phyloP scores from a whole-genome alignment of 2,888 invertebrate genomes.

The Sminthurides aquaticus region DNA sequence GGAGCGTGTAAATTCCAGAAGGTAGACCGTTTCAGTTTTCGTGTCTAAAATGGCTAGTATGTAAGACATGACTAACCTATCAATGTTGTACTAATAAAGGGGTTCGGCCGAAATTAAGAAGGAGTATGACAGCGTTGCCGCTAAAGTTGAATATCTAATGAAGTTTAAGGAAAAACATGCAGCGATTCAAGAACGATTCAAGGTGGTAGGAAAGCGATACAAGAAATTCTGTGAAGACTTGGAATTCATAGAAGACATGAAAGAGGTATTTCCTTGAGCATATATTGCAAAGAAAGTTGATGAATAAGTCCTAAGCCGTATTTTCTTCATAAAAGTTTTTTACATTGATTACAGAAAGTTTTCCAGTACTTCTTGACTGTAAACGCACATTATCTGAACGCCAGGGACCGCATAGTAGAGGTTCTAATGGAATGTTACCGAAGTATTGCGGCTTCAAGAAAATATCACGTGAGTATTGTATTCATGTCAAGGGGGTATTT shows the following conservation, averaged over 20 bases:
- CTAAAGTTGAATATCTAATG: constrained; percentile 1
- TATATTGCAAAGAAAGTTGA: background rate
- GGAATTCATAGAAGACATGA: background rate
- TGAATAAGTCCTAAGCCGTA: background rate
- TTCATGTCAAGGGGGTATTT: background rate
- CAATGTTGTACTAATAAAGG: background rate
- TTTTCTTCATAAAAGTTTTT: background rate
- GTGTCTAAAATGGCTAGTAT: too few species aligned
- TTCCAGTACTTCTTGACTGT: constrained; percentile 6
- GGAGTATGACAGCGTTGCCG: constrained; percentile 4
- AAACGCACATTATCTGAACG: constrained; percentile 5
- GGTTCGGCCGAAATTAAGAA: constrained; percentile 7
- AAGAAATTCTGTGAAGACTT: constrained; percentile 2
- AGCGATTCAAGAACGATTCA: constrained; percentile 4
- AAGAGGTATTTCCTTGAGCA: background rate
- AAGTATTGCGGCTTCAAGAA: constrained; percentile 9
- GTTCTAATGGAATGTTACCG: constrained; percentile 16
- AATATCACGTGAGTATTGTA: constrained; percentile 18
- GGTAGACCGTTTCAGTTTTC: too few species aligned
- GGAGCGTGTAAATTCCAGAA: too few species aligned
- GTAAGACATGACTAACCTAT: too few species aligned
- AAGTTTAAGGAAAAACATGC: constrained; percentile 6
- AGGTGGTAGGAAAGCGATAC: constrained; percentile 8
- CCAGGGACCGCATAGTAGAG: constrained; percentile 11
- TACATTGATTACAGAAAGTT: constrained; percentile 6